Evolutionary conservation across 2,888 invertebrate genomes (phyloP).

Genomic region (Mellilla xanthometata): DNA sequence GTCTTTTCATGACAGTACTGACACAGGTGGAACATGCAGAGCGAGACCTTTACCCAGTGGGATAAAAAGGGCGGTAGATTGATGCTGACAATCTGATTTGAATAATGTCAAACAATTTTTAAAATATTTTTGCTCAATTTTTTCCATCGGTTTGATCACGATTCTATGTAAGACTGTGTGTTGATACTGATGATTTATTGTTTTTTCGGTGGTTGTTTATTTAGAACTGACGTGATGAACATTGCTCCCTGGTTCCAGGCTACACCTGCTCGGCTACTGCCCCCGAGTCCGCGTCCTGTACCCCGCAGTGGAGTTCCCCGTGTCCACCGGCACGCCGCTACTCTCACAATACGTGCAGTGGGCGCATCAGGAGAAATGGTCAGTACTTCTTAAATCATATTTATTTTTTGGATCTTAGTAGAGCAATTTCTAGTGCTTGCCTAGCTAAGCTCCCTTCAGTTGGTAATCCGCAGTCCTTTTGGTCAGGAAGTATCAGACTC

Average conservation of each 20-base stretch:
- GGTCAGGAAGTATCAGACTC: not conserved
- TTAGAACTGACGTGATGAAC: too few species aligned
- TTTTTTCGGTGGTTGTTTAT: too few species aligned
- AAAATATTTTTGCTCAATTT: too few species aligned
- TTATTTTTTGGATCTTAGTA: not conserved
- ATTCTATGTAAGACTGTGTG: too few species aligned
- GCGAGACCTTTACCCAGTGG: too few species aligned
- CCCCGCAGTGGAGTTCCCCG: constrained; percentile 88
- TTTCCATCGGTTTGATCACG: too few species aligned
- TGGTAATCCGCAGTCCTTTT: not conserved
- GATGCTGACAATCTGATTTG: too few species aligned
- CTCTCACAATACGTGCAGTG: constrained; percentile 90
- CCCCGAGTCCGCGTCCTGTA: constrained; percentile 87
- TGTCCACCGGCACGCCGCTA: constrained; percentile 91
- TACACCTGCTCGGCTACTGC: constrained; percentile 88
- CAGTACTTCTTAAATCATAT: constrained; percentile 11
- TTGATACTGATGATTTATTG: too few species aligned
- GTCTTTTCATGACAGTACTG: too few species aligned
- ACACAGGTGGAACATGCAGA: too few species aligned
- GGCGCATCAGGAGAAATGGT: constrained; percentile 89
- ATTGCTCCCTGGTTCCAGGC: constrained; percentile 58
- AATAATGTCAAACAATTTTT: too few species aligned
- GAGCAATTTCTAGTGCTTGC: constrained; percentile 1
- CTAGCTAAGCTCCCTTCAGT: constrained; percentile 2
- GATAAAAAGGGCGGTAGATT: too few species aligned